Base-by-base conservation (phyloP, 2,888 invertebrate genomes). In the Siphlonurus alternatus region DNA sequence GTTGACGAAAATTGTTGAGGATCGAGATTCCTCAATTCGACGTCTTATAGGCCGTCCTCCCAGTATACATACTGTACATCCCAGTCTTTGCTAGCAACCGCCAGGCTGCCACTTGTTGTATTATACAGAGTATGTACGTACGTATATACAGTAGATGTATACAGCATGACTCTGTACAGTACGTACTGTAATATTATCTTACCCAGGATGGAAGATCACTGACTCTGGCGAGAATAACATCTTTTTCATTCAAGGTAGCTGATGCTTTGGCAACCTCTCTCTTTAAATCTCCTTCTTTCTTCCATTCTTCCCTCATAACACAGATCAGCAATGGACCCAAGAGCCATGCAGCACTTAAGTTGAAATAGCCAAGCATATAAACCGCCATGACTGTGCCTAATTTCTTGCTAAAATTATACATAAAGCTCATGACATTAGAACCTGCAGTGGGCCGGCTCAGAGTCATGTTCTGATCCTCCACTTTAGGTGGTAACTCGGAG, bases 121-220 rank as follows among this genome's bases (percentile, higher is more conserved):
- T n/a, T n/a, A n/a, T n/a, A n/a, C n/a, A n/a, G n/a, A n/a, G n/a
- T n/a, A n/a, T n/a, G n/a, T n/a, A n/a, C n/a, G n/a, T n/a, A n/a
- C n/a, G n/a, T n/a, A n/a, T n/a, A n/a, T n/a, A n/a, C n/a, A n/a
- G n/a, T n/a, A n/a, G n/a, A n/a, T n/a, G n/a, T n/a, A n/a, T n/a
- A n/a, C n/a, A n/a, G n/a, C n/a, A n/a, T n/a, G n/a, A n/a, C n/a
- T n/a, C n/a, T n/a, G n/a, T n/a, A n/a, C n/a, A n/a, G n/a, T n/a
- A n/a, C n/a, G n/a, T n/a, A n/a, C n/a, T n/a, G n/a, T n/a, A n/a
- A n/a, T n/a, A n/a, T n/a, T n/a, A n/a, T 2, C 81, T 80, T 76
- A 93, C 95, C 96, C 96, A 96, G 24, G 94, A 88, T 38, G 96
- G 96, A 70, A 96, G 77, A 76, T 96, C 95, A 73, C 92, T 89